Evolutionary conservation across 2,113 vertebrate species (phyloP).

Genomic region (Lepisosteus osseus): DNA sequence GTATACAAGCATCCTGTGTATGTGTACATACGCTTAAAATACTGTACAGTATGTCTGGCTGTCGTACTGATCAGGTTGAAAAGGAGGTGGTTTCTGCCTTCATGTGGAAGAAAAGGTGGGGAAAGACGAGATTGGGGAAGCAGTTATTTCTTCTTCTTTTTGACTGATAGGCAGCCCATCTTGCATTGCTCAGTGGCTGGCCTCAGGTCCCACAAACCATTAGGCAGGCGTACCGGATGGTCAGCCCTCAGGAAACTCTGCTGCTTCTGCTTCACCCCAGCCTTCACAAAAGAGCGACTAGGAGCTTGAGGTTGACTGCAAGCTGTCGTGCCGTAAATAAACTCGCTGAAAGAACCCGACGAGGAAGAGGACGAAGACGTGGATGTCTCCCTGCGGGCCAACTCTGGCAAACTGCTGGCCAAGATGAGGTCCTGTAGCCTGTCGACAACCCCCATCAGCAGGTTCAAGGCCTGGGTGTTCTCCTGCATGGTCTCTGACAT

Average conservation of each 20-base stretch:
- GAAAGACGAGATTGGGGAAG: not conserved
- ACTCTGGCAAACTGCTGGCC: conserved; percentile 6
- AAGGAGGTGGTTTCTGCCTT: not conserved
- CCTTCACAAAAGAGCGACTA: conserved; percentile 23
- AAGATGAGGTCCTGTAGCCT: conserved; percentile 44
- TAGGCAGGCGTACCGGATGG: conserved; percentile 24
- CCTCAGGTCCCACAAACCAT: conserved; percentile 30
- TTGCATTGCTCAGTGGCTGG: not conserved
- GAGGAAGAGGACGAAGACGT: conserved; percentile 29
- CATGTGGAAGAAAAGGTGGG: not conserved
- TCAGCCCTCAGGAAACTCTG: conserved; percentile 1
- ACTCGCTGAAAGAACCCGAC: conserved; percentile 41
- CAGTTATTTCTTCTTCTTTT: conserved; percentile 37
- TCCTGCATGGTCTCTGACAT: conserved; percentile 55
- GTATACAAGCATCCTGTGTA: too few species aligned
- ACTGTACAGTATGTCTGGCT: too few species aligned
- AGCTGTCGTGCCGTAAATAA: conserved; percentile 20
- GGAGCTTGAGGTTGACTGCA: conserved; percentile 14
- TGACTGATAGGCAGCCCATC: conserved; percentile 25
- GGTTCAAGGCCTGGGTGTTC: conserved; percentile 50
- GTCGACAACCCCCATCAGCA: conserved; percentile 52
- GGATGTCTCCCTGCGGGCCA: not conserved
- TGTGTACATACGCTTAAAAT: too few species aligned
- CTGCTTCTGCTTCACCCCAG: not conserved
- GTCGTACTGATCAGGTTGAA: not conserved